phyloP scores from a whole-genome alignment of 2,113 vertebrate species.

The Pipa parva region DNA sequence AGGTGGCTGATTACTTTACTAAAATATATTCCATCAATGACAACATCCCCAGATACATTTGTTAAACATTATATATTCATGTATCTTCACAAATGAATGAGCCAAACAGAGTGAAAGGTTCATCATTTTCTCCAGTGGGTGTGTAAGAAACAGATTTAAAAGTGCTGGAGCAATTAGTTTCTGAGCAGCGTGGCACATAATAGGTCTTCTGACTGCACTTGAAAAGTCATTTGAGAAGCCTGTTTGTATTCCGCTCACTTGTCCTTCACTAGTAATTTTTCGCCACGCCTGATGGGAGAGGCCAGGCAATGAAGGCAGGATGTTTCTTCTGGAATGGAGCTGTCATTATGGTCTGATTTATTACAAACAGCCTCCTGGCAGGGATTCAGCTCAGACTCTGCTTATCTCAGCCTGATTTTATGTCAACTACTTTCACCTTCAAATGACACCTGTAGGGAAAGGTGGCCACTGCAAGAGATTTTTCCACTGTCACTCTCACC shows the following conservation, averaged over 20 bases:
- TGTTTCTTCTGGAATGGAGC: background rate
- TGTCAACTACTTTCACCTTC: conserved; percentile 10
- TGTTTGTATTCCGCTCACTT: background rate
- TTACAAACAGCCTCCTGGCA: conserved; percentile 1
- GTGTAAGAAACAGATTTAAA: conserved; percentile 1
- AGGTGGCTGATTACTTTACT: background rate
- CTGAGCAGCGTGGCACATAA: background rate
- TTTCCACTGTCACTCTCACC: background rate
- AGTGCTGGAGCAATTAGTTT: conserved; percentile 3
- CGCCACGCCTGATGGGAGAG: conserved; percentile 1
- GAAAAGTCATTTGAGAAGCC: background rate
- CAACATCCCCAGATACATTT: background rate
- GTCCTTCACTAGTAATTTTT: background rate
- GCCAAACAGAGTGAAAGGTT: background rate
- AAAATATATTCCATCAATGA: background rate
- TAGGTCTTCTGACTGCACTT: background rate
- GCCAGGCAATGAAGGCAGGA: conserved; percentile 2
- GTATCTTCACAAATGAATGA: background rate
- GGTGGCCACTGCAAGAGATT: background rate
- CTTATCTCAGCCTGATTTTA: conserved; percentile 3
- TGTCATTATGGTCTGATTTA: conserved; percentile 8
- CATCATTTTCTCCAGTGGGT: background rate
- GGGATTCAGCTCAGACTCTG: background rate
- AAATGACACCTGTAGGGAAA: conserved; percentile 5
- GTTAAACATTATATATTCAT: background rate